Conservation (phyloP, 2,113 vertebrate genomes). For the Caranx ignobilis region DNA sequence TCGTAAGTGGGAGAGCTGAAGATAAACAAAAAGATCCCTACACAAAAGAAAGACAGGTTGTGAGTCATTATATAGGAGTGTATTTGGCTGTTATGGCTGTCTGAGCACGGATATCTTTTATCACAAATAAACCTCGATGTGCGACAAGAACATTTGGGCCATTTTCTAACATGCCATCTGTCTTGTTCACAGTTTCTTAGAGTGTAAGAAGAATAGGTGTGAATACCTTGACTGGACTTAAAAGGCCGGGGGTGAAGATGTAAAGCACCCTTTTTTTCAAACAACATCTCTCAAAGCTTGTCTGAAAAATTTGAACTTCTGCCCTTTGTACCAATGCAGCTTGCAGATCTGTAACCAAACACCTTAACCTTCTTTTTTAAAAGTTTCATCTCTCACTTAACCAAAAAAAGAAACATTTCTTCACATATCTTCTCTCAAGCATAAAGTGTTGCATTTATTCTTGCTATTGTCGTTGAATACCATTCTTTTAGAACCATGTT, state of each 20-base stretch:
- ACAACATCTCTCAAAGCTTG: background rate
- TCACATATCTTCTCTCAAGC: background rate
- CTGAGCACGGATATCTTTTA: slow-evolving; percentile 20
- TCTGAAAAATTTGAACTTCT: background rate
- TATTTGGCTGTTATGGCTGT: slow-evolving; percentile 22
- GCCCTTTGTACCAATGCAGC: background rate
- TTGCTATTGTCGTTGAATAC: too few species aligned
- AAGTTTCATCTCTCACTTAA: too few species aligned
- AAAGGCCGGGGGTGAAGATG: background rate
- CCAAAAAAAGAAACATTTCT: background rate
- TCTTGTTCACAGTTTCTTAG: slow-evolving; percentile 31
- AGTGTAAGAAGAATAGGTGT: background rate
- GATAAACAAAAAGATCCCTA: slow-evolving; percentile 66
- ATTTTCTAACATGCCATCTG: slow-evolving; percentile 58
- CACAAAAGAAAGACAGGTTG: slow-evolving; percentile 52
- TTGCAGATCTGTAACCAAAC: background rate
- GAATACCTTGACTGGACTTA: background rate
- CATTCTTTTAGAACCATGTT: too few species aligned
- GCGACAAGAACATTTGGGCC: slow-evolving; percentile 49
- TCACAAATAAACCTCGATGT: slow-evolving; percentile 8
- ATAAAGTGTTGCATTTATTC: too few species aligned
- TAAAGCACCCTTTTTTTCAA: background rate
- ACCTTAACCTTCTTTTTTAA: too few species aligned
- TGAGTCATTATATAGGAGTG: slow-evolving; percentile 63
- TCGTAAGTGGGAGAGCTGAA: slow-evolving; percentile 67